Base-by-base conservation (phyloP, 2,888 invertebrate genomes). In the Helicoverpa assulta region DNA sequence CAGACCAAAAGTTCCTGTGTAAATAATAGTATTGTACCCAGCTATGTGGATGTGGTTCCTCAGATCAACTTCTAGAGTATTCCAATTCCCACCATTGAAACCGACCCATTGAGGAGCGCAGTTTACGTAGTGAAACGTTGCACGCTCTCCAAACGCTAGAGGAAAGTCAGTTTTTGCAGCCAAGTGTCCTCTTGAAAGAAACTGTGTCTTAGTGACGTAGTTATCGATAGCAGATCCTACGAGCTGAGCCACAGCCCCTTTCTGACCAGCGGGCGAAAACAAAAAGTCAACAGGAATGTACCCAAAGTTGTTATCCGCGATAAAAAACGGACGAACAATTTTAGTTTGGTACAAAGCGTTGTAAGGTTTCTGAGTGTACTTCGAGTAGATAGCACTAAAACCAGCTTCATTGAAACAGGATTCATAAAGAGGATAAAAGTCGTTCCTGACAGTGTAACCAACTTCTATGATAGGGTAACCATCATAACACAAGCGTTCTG, bases 91-190 rank as follows among this genome's bases (percentile, higher is more conserved):
- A 0, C 94, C 95, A 76, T 97, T 97, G 76, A 97, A 96, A 0
- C 94, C 94, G 21, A 96, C 96, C 97, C 97, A 97, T 73, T 97
- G 97, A 0, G 97, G 97, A 0, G 96, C 97, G 2, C 96, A 96
- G 85, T 97, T 97, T 1, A 97, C 90, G 73, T 96, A 97, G 85
- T 97, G 97, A 82, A 97, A 97, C 0, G 97, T 97, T 0, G 96
- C 94, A 10, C 95, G 91, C 81, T 97, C 97, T 54, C 96, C 95
- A 56, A 96, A 92, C 0, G 96, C 96, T 70, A 96, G 96, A 0
- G 96, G 93, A 69, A 97, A 97, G 86, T 97, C 97, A 0, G 96
- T 96, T 88, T 96, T 97, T 6, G 97, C 97, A 0, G 96, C 94
- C 64, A 97, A 89, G 89, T 97, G 97, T 2, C 97, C 97, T 72